A percentile compares a stretch with the other conserved stretches of the same genome.
These are phyloP conservation scores for Flexamia atlantica DNA, from an alignment of 2,888 invertebrate genomes.

Conservation along the genomic window DNA sequence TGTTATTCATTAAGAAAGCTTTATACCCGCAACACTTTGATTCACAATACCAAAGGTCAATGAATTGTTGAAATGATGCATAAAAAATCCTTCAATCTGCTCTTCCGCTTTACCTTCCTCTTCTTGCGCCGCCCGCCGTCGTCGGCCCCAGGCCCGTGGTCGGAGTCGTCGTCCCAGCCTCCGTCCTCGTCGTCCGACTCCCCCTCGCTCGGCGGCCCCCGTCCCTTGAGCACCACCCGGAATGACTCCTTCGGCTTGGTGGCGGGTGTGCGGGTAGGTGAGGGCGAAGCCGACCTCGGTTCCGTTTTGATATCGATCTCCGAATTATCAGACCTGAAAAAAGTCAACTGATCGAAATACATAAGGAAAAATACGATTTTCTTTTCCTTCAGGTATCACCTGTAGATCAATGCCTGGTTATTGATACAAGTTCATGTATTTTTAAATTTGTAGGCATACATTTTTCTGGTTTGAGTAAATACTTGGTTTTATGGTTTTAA, in stretches of 20 bases:
- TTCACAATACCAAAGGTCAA: no score
- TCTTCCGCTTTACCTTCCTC: background rate
- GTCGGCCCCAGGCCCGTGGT: background rate
- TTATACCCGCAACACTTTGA: no score
- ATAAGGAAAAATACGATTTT: background rate
- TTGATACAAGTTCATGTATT: no score
- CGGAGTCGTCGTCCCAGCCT: slow-evolving; percentile 15
- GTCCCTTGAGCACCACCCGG: slow-evolving; percentile 12
- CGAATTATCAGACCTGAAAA: background rate
- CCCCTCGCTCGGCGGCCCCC: background rate
- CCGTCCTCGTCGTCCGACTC: background rate
- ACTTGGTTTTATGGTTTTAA: no score
- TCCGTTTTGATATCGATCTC: background rate
- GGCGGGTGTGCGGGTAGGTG: background rate
- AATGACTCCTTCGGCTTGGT: slow-evolving; percentile 8
- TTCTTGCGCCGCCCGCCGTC: background rate
- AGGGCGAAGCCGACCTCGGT: slow-evolving; percentile 1
- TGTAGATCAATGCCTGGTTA: no score
- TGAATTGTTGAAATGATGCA: no score
- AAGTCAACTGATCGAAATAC: background rate
- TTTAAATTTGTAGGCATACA: no score
- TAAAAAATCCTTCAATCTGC: no score
- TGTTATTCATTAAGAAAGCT: no score
- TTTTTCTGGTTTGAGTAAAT: no score
- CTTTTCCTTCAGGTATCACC: no score